Conservation (phyloP, 2,113 vertebrate species). For the Passer domesticus region DNA sequence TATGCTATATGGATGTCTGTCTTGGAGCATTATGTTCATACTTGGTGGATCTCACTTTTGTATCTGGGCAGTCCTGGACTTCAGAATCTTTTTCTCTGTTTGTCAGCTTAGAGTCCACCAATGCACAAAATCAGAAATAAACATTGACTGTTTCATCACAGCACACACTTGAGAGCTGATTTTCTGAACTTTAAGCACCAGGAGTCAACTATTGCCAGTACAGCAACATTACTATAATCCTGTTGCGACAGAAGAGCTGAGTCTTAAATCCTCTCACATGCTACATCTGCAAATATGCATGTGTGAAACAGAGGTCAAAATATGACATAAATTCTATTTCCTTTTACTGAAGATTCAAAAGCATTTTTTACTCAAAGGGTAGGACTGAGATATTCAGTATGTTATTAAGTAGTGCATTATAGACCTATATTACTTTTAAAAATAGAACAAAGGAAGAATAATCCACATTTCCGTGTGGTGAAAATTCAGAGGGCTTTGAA, state of each 20-base stretch:
- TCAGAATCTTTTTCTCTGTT: background rate
- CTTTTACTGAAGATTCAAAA: background rate
- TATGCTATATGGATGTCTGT: background rate
- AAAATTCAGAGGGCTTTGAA: constrained; percentile 8
- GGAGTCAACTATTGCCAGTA: background rate
- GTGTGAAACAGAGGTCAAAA: background rate
- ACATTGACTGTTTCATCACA: background rate
- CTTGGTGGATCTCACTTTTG: background rate
- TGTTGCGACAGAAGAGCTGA: background rate
- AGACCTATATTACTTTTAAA: background rate
- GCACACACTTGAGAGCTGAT: background rate
- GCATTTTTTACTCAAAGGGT: background rate
- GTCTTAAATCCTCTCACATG: background rate
- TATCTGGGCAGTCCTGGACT: background rate
- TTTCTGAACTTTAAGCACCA: background rate
- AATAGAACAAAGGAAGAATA: background rate
- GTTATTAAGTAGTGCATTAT: background rate
- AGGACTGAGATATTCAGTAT: background rate
- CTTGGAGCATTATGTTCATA: background rate
- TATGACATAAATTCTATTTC: background rate
- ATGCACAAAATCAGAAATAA: background rate
- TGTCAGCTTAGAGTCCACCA: background rate
- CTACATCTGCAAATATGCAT: background rate
- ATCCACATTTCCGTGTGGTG: background rate
- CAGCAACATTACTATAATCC: background rate